A percentile compares a stretch with the other conserved stretches of the same genome.
These are phyloP conservation scores for Setophaga kirtlandii DNA, from an alignment of 2,113 vertebrate species.

Conservation along the genomic window DNA sequence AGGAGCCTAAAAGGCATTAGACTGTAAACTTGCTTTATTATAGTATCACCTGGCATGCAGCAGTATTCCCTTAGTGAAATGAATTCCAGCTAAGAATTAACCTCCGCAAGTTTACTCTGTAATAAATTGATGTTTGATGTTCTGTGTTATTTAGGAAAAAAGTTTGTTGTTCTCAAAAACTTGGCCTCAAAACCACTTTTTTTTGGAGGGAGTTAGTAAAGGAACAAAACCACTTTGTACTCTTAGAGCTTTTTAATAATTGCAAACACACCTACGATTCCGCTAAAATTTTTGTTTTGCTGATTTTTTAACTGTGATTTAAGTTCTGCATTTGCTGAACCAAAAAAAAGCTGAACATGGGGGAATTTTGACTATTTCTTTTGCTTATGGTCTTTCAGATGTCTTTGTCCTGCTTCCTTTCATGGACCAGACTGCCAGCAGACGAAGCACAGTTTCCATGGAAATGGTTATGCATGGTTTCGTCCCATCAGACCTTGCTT, in stretches of 20 bases:
- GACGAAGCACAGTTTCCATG: constrained; percentile 89
- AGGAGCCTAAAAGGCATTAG: neutral
- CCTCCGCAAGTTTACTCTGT: neutral
- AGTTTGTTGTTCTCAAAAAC: neutral
- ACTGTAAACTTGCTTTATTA: neutral
- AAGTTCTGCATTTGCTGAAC: neutral
- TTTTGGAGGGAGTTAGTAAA: neutral
- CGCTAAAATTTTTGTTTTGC: neutral
- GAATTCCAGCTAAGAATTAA: neutral
- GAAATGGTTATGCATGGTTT: constrained; percentile 90
- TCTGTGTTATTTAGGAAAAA: neutral
- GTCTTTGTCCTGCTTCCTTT: constrained; percentile 84
- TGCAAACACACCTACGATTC: neutral
- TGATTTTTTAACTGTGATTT: neutral
- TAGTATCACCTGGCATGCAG: neutral
- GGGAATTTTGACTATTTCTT: neutral
- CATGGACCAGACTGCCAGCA: constrained; percentile 90
- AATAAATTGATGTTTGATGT: neutral
- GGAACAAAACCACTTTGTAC: neutral
- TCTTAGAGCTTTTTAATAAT: neutral
- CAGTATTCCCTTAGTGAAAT: neutral
- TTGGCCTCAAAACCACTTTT: neutral
- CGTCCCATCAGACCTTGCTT: constrained; percentile 86
- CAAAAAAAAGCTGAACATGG: neutral
- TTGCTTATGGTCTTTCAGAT: constrained; percentile 73